These are phyloP conservation scores for Pseudomyrmex cubaensis DNA, from an alignment of 1,140 invertebrate genomes.

Conservation along the genomic window DNA sequence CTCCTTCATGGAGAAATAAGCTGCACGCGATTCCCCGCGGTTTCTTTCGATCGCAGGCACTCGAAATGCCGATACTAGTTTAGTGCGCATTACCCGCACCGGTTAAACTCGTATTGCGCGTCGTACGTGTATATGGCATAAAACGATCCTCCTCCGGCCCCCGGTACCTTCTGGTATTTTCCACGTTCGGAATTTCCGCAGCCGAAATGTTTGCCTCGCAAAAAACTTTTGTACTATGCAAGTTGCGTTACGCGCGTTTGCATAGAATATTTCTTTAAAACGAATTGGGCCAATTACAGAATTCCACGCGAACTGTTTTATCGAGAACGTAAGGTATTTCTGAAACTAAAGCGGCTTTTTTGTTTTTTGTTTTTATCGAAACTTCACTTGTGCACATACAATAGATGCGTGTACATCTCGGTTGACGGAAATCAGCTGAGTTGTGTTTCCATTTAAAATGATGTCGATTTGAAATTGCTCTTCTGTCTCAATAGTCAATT, in stretches of 20 bases:
- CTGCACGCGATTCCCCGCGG: conserved; percentile 37
- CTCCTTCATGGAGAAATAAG: conserved; percentile 38
- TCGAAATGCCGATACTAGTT: conserved; percentile 36
- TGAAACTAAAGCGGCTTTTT: not conserved
- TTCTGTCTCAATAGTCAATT: conserved; percentile 16
- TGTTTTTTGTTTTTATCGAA: no score
- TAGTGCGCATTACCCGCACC: conserved; percentile 34
- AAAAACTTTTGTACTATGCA: conserved; percentile 36
- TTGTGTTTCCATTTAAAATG: not conserved
- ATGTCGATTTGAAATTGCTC: conserved; percentile 1
- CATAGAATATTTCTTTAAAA: not conserved
- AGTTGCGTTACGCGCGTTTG: conserved; percentile 24
- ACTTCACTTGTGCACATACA: no score
- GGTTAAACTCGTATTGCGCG: conserved; percentile 42
- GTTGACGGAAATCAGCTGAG: not conserved
- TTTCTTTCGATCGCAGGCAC: conserved; percentile 60
- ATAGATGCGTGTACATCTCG: not conserved
- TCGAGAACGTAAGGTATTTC: not conserved
- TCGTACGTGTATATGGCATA: conserved; percentile 24
- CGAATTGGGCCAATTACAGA: conserved; percentile 26
- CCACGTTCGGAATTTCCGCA: conserved; percentile 29
- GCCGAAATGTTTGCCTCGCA: conserved; percentile 33
- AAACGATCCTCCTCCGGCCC: conserved; percentile 20
- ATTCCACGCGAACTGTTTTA: not conserved
- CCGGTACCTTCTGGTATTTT: conserved; percentile 19